phyloP scores from a whole-genome alignment of 2,797 vertebrate genomes.

The Neomorphus geoffroyi region DNA sequence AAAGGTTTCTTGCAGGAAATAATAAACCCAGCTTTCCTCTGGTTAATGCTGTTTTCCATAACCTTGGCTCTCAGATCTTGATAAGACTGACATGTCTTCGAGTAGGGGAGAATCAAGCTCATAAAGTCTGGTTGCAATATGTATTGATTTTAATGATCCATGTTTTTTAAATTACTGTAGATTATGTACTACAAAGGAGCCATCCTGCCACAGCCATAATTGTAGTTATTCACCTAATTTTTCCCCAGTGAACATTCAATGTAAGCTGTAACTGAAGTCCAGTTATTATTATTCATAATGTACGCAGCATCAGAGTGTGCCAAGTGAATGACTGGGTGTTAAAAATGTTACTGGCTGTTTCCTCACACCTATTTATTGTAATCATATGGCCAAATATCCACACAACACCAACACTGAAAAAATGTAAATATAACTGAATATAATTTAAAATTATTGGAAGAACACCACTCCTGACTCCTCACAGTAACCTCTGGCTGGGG shows the following conservation, averaged over 20 bases:
- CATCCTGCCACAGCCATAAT: background rate
- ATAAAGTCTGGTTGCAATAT: background rate
- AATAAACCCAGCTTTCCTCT: background rate
- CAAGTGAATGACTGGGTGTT: background rate
- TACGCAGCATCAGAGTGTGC: background rate
- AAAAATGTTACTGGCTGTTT: background rate
- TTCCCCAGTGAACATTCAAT: background rate
- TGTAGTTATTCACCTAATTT: background rate
- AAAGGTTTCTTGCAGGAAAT: background rate
- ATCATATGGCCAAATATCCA: background rate
- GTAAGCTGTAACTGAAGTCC: background rate
- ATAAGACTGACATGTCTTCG: background rate
- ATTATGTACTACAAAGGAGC: background rate
- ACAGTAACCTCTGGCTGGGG: background rate
- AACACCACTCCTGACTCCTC: background rate
- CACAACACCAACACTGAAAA: background rate
- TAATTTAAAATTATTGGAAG: background rate
- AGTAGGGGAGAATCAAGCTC: background rate
- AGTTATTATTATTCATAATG: background rate
- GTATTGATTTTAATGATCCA: constrained; percentile 31
- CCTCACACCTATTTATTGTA: background rate
- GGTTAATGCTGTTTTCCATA: background rate
- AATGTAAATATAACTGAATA: background rate
- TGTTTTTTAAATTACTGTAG: background rate
- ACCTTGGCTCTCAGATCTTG: background rate